Percentiles rank a stretch among this genome's conserved stretches.
Conservation (phyloP, 1,140 invertebrate genomes). For the Polypedilum vanderplanki region DNA sequence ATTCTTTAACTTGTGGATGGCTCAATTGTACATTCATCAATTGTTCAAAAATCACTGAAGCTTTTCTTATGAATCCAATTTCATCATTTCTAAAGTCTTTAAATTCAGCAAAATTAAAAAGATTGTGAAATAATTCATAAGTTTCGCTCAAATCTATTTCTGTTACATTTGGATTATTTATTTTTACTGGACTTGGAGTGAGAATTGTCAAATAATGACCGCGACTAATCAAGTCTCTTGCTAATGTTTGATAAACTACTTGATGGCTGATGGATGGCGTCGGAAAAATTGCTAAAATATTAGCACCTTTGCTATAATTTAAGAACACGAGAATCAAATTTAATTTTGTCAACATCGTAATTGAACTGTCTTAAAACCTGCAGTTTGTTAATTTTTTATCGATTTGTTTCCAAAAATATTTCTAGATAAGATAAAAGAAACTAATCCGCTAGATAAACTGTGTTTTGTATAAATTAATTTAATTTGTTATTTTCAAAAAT, state of each 20-base stretch:
- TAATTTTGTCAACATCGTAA: too few relatives aligned
- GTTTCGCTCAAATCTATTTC: not conserved
- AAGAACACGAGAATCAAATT: too few relatives aligned
- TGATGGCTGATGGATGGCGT: conserved; percentile 46
- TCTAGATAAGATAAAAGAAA: too few relatives aligned
- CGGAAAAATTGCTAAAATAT: conserved; percentile 46
- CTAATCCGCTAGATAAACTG: too few relatives aligned
- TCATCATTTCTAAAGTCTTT: not conserved
- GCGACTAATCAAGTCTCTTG: conserved; percentile 43
- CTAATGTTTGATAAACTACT: conserved; percentile 44
- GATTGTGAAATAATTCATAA: not conserved
- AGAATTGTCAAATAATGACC: conserved; percentile 47
- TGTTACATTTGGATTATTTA: not conserved
- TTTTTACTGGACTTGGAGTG: conserved; percentile 39
- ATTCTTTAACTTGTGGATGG: not conserved
- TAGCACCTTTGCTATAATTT: not conserved
- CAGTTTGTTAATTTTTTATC: too few relatives aligned
- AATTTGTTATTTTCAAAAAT: too few relatives aligned
- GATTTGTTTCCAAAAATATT: too few relatives aligned
- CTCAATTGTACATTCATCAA: not conserved
- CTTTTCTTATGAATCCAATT: not conserved
- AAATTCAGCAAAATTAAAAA: not conserved
- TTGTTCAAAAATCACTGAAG: not conserved
- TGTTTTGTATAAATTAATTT: too few relatives aligned
- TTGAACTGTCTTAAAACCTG: too few relatives aligned